Conservation (phyloP, 2,888 invertebrate genomes). For the Didymodactylos carnosus region DNA sequence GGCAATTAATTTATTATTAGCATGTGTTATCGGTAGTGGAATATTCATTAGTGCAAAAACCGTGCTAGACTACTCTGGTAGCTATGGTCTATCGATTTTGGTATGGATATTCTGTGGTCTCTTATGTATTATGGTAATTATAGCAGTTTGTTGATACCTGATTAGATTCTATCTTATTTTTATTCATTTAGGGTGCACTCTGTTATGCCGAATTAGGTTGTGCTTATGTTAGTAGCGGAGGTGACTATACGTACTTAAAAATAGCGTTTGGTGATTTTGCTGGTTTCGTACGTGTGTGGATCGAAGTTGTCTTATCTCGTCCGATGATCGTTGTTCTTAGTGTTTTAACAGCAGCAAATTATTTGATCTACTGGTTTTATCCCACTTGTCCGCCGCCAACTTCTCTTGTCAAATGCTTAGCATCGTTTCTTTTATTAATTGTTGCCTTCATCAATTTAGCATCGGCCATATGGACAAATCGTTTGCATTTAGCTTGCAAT, state of each 20-base stretch:
- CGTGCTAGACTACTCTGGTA: slow-evolving; percentile 47
- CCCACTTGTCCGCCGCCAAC: slow-evolving; percentile 25
- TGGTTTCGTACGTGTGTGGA: slow-evolving; percentile 77
- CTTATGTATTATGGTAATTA: slow-evolving; percentile 45
- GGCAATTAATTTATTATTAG: slow-evolving; percentile 12
- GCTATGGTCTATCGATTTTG: slow-evolving; percentile 64
- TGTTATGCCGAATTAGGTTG: slow-evolving; percentile 95
- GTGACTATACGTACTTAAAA: slow-evolving; percentile 81
- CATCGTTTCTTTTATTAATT: neutral
- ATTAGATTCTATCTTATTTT: slow-evolving; percentile 27
- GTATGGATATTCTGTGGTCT: slow-evolving; percentile 72
- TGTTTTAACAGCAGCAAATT: slow-evolving; percentile 29
- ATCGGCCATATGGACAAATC: neutral
- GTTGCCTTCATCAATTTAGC: neutral
- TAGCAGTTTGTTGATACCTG: no score
- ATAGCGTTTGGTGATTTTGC: slow-evolving; percentile 67
- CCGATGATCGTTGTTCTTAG: slow-evolving; percentile 28
- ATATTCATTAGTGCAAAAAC: slow-evolving; percentile 74
- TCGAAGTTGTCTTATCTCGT: slow-evolving; percentile 26
- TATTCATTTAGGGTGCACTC: slow-evolving; percentile 78
- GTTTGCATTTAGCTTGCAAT: neutral
- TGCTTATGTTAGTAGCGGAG: slow-evolving; percentile 81
- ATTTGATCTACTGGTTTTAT: slow-evolving; percentile 26
- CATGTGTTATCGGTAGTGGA: slow-evolving; percentile 63
- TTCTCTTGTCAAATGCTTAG: neutral